Conservation (phyloP, 2,888 invertebrate genomes). For the Apocheima hispidaria region DNA sequence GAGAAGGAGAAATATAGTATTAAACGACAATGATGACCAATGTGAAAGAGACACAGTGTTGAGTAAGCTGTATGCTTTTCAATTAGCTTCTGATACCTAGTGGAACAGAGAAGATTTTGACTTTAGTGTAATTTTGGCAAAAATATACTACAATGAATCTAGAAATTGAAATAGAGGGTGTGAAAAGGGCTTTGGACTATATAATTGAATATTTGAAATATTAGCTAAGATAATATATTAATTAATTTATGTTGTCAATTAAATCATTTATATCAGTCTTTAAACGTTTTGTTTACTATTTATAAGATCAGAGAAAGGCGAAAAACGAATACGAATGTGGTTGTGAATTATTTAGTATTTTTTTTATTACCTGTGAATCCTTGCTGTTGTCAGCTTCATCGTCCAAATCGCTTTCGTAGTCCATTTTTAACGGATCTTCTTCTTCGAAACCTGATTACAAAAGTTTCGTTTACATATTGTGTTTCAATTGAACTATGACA, state of each 20-base stretch:
- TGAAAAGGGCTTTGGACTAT: background rate
- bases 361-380: conserved; percentile 78
- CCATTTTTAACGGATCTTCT: conserved; percentile 90
- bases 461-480: background rate
- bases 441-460: conserved; percentile 88
- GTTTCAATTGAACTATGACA: background rate
- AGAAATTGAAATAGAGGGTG: too few species aligned
- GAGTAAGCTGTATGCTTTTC: too few species aligned
- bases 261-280: too few species aligned
- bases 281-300: too few species aligned
- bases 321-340: too few species aligned
- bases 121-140: too few species aligned
- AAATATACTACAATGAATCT: too few species aligned
- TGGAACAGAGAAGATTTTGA: too few species aligned
- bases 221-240: too few species aligned
- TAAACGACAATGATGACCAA: background rate
- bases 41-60: too few species aligned
- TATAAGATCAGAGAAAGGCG: background rate
- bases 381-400: conserved; percentile 89
- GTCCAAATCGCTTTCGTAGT: conserved; percentile 92
- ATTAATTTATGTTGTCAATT: too few species aligned
- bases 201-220: background rate
- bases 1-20: background rate
- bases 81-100: too few species aligned
- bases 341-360: background rate